Conservation (phyloP, 2,113 vertebrate genomes). For the Gobio gobio region DNA sequence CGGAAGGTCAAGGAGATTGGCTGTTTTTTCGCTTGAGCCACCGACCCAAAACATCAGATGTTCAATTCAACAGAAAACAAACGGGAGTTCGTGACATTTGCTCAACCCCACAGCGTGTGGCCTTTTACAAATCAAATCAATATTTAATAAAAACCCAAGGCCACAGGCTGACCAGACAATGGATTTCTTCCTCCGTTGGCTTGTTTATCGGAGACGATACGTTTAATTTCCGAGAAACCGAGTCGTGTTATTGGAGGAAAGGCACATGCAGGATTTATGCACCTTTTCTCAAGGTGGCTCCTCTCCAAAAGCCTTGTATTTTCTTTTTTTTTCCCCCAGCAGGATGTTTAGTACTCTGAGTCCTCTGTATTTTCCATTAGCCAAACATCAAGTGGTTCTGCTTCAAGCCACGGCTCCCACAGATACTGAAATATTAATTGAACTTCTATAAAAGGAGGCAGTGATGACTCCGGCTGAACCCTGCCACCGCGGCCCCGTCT, state of each 20-base stretch:
- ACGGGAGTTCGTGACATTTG: conserved; percentile 69
- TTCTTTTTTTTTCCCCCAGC: conserved; percentile 13
- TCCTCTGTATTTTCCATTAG: conserved; percentile 62
- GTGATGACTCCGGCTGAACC: conserved; percentile 55
- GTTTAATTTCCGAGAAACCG: conserved; percentile 63
- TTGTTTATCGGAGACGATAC: conserved; percentile 70
- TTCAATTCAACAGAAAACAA: conserved; percentile 50
- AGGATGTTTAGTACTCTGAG: conserved; percentile 59
- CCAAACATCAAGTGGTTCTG: conserved; percentile 61
- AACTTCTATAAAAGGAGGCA: conserved; percentile 58
- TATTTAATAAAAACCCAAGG: conserved; percentile 73
- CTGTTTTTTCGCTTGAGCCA: conserved; percentile 39
- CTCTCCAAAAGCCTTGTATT: conserved; percentile 51
- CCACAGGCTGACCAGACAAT: conserved; percentile 67
- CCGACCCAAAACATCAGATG: conserved; percentile 60
- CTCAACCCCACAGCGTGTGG: conserved; percentile 70
- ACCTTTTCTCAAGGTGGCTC: conserved; percentile 59
- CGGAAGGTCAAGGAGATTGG: background rate
- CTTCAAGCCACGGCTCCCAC: conserved; percentile 59
- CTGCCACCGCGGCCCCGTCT: conserved; percentile 49
- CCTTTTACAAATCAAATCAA: conserved; percentile 78
- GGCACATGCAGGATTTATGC: conserved; percentile 68
- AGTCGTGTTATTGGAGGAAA: conserved; percentile 63
- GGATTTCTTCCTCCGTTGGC: conserved; percentile 62
- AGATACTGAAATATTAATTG: conserved; percentile 71